Conservation (phyloP, 2,113 vertebrate genomes). For the Spermophilus dauricus region DNA sequence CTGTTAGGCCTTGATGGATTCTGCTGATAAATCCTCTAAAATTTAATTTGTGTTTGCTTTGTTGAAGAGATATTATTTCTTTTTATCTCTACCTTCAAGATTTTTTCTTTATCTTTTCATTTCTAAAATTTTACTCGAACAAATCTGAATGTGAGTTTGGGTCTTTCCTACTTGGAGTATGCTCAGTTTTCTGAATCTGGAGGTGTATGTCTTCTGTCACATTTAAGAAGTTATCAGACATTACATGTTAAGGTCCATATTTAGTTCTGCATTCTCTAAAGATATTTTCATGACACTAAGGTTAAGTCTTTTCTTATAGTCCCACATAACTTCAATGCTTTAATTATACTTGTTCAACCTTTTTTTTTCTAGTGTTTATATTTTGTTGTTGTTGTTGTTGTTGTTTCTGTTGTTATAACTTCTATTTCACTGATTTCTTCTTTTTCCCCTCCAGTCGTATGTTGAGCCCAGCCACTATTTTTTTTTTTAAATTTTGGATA, state of each 20-base stretch:
- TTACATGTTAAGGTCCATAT: neutral
- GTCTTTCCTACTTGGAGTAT: neutral
- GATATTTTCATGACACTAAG: neutral
- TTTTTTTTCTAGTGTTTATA: neutral
- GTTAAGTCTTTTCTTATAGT: neutral
- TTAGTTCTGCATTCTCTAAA: neutral
- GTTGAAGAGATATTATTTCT: neutral
- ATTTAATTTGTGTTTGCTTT: neutral
- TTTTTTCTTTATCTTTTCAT: neutral
- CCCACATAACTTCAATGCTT: neutral
- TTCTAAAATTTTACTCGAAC: neutral
- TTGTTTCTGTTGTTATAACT: too few species aligned
- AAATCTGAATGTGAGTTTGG: neutral
- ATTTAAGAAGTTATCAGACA: neutral
- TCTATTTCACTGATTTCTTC: neutral
- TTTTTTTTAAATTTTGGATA: neutral
- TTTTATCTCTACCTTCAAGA: neutral
- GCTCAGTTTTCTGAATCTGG: neutral
- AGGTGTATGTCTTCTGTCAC: neutral
- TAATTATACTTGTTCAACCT: neutral
- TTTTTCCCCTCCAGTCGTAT: neutral
- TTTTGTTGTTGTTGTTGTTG: neutral
- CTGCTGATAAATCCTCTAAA: neutral
- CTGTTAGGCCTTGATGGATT: neutral
- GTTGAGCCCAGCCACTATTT: neutral